Base-by-base conservation (phyloP, 2,888 invertebrate genomes). In the Bhutanitis thaidina region DNA sequence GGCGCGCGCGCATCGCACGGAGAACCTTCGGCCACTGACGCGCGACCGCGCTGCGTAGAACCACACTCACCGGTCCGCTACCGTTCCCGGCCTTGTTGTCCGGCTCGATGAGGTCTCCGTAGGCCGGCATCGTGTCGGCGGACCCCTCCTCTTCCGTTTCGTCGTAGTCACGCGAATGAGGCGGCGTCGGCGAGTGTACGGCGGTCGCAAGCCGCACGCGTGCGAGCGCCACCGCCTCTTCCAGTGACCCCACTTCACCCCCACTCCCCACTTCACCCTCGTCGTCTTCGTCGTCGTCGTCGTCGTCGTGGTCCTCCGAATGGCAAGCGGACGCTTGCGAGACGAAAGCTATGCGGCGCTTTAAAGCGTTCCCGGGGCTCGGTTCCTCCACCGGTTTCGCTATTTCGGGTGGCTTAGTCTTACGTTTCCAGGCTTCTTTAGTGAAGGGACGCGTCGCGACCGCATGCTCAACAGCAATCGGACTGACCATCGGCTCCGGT, bases 361-460 rank as follows among this genome's bases (percentile, higher is more conserved):
- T 79, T 56, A 81, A 61, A 46, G 89, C 80, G 67, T 73, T 84
- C 56, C 80, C 87, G 35, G 89, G 83, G 48, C 86, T 87, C 54
- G 88, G 87, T 62, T 84, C 83, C 67, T 90, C 90, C 43, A 79
- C 68, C 3, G 77, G 77, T 57, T 77, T 80, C 61, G 72, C 90
- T 80, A 83, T 90, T 70, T 72, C 81, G 14, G 73, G 69, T 13
- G 61, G 57, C 49, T 73, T 74, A 51, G 77, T 78, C 41, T 74
- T 77, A 10, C 83, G 76, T 59, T 79, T 82, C 91, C 91, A 91
- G 38, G 90, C 89, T 39, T 91, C 88, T 59, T 91, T 87, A 0
- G 90, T 81, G 67, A 91, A 91, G 0, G 91, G 90, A 1, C 88
- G 79, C 50, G 90, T 90, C 20, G 91, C 90, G 25, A 91, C 86